Percentiles rank a stretch among this genome's conserved stretches.
These are phyloP conservation scores for Melanostigma gelatinosum DNA, from an alignment of 2,113 vertebrate species.

Conservation along the genomic window DNA sequence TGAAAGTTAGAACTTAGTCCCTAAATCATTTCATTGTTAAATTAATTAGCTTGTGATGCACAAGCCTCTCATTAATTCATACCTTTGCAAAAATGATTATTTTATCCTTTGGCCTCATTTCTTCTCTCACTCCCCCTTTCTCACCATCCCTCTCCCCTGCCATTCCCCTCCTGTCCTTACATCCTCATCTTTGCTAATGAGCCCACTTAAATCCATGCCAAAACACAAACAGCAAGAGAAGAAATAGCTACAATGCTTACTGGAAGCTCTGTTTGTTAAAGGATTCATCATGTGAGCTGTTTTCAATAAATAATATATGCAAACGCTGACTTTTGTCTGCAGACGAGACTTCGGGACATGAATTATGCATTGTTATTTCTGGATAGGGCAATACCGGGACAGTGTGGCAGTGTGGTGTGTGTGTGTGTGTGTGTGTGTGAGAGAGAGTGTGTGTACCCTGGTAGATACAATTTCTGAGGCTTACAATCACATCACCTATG, in stretches of 20 bases:
- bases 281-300: conserved; percentile 79
- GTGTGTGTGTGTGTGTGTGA: conserved; percentile 15
- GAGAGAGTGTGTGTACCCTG: conserved; percentile 12
- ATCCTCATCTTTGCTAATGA: conserved; percentile 74
- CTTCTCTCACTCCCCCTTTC: conserved; percentile 6
- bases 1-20: conserved; percentile 45
- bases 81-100: conserved; percentile 66
- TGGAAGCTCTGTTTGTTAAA: conserved; percentile 75
- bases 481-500: conserved; percentile 54
- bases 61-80: conserved; percentile 64
- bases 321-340: conserved; percentile 82
- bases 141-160: conserved; percentile 22
- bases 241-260: conserved; percentile 72
- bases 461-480: conserved; percentile 47
- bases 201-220: conserved; percentile 74
- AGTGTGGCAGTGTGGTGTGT: conserved; percentile 55
- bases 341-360: conserved; percentile 77
- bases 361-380: conserved; percentile 83
- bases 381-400: conserved; percentile 76
- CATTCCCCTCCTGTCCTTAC: conserved; percentile 55
- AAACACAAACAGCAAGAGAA: conserved; percentile 74
- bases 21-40: conserved; percentile 56
- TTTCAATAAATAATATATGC: conserved; percentile 84
- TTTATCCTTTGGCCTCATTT: conserved; percentile 62
- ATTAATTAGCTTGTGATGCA: conserved; percentile 56